A percentile compares a stretch with the other conserved stretches of the same genome.
phyloP scores from a whole-genome alignment of 2,797 vertebrate genomes.

The Taeniopygia guttata region DNA sequence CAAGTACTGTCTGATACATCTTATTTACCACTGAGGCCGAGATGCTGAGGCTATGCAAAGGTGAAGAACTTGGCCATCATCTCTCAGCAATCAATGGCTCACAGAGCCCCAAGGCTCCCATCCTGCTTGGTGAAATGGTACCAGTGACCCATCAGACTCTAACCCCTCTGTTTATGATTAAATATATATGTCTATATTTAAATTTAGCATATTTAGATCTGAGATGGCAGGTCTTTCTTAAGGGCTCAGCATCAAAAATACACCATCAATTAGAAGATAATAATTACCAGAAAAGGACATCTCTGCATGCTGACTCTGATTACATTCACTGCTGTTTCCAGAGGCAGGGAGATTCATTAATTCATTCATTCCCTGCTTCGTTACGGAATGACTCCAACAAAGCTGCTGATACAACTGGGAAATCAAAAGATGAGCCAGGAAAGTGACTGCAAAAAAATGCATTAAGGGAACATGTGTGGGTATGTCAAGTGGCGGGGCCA shows the following conservation, averaged over 20 bases:
- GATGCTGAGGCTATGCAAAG: not conserved
- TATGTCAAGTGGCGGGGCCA: not conserved
- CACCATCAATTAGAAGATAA: not conserved
- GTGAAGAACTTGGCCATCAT: not conserved
- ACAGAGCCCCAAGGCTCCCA: not conserved
- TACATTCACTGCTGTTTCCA: not conserved
- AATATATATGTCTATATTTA: not conserved
- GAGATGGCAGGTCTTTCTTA: not conserved
- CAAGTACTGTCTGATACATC: not conserved
- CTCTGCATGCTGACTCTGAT: not conserved
- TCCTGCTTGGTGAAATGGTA: not conserved
- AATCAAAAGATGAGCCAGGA: constrained; percentile 2
- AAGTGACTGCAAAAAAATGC: not conserved
- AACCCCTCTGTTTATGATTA: not conserved
- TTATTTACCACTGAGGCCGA: not conserved
- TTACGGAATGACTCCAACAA: not conserved
- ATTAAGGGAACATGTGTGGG: not conserved
- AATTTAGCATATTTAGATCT: not conserved
- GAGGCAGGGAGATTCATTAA: not conserved
- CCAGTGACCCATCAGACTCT: not conserved
- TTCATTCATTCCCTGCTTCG: not conserved
- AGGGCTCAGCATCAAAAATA: not conserved
- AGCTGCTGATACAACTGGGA: constrained; percentile 31
- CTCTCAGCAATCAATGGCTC: not conserved
- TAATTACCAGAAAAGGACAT: not conserved